Base-by-base conservation (phyloP, 1,140 invertebrate genomes). In the Holotrichia oblita region DNA sequence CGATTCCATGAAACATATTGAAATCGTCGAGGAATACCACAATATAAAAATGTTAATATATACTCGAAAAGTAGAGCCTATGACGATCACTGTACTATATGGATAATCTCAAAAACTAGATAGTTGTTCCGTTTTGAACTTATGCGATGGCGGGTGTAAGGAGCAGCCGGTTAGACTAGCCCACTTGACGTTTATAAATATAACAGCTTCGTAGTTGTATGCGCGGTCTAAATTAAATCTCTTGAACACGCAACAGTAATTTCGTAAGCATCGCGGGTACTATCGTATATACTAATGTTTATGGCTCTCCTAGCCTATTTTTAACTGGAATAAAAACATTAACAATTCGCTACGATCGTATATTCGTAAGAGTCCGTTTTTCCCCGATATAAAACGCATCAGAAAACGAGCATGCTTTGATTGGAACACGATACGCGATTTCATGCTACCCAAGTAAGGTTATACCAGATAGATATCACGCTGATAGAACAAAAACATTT, bases 131-230 rank as follows among this genome's bases (percentile, higher is more conserved):
- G 8, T 27, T 69, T 69, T 4, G 3, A 55, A 55, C 48, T 17
- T 4, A 34, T 55, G 48, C 48, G 12, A 55, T 34, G 61, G 20
- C 61, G 20, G 22, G 61, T 27, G 22, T 69, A 69, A 6, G 22
- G 27, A 24, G 22, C 61, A 69, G 61, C 61, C 27, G 61, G 61
- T 69, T 69, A 74, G 41, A 34, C 73, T 40, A 74, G 73, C 40
- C 41, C 73, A 41, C 73, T 74, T 74, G 73, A 74, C 73, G 73
- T 74, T 40, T 74, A 74, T 74, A 74, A 74, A 74, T 74, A 74
- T 74, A 74, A 74, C 73, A 22, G 61, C 61, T 69, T 69, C 59
- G 44, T 48, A 2, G 44, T 64, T 22, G 61, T 69, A 69, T 69
- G 14, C 41, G 17, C 73, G 41, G 34, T 74, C 73, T 74, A 74